These are phyloP conservation scores for Galagoides demidoff DNA, from an alignment of 2,797 vertebrate genomes.

Conservation along the genomic window DNA sequence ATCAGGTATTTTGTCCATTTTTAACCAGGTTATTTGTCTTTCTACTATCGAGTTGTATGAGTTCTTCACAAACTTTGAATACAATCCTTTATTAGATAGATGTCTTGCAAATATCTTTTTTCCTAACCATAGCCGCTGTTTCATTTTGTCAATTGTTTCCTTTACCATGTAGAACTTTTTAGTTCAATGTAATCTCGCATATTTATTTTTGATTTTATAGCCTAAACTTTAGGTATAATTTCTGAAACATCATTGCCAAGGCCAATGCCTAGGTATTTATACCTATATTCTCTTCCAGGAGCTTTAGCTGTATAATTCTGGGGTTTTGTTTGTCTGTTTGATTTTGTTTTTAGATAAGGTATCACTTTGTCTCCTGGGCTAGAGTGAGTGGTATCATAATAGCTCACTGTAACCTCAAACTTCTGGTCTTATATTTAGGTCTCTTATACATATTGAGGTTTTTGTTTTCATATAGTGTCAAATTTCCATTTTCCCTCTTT, in stretches of 20 bases:
- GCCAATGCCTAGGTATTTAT: neutral
- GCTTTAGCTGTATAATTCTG: neutral
- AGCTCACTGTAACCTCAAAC: no score
- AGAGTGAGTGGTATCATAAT: no score
- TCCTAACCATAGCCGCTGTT: neutral
- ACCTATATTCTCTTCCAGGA: neutral
- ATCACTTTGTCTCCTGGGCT: no score
- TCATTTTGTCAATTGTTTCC: neutral
- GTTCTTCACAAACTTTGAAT: neutral
- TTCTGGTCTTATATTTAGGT: neutral
- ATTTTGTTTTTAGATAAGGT: no score
- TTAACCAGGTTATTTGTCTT: neutral
- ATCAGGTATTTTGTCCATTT: neutral
- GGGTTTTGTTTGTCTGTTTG: neutral
- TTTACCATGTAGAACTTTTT: neutral
- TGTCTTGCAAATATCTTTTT: neutral
- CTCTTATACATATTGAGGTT: neutral
- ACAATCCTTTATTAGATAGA: neutral
- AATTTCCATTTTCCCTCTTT: neutral
- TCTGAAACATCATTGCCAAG: neutral
- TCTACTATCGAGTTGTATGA: neutral
- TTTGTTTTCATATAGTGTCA: neutral
- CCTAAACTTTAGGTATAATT: neutral
- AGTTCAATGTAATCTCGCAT: neutral
- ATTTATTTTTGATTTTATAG: neutral